Base-by-base conservation (phyloP, 2,797 vertebrate species). In the Rhadinocentrus ornatus region DNA sequence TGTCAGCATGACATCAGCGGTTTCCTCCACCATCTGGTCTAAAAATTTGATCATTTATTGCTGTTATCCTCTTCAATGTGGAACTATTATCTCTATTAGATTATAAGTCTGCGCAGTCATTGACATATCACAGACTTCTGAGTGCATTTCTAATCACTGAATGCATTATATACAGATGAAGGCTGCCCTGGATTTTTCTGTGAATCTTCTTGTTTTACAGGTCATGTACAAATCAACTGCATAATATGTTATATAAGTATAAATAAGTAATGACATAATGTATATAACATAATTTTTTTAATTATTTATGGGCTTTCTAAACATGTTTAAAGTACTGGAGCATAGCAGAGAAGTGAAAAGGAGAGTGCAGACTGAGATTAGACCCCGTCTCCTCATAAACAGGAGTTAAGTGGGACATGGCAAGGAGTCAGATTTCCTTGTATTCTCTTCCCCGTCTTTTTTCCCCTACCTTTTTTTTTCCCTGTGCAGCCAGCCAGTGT, bases 391-490 rank as follows among this genome's bases (percentile, higher is more conserved):
- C 73, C 88, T 88, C 82, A 88, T 86, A 91, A 91, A 93, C 89
- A 91, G 89, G 77, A 89, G 85, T 86, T 85, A 88, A 92, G 85
- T 91, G 90, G 88, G 89, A 86, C 87, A 90, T 81, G 73, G 84
- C 69, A 89, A 78, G 92, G 93, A 94, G 88, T 95, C 93, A 91
- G 89, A 89, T 95, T 94, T 94, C 93, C 92, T 90, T 85, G 86
- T 93, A 88, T 92, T 93, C 91, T 93, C 86, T 86, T 85, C 86
- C 81, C 88, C 67, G 75, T 92, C 86, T 86, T 80, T 90, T 90
- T 91, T 91, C 86, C 90, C 91, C 88, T 86, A 87, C 90, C 88
- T 83, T 56, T 89, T 89, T 91, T 92, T 90, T 90, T 9, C 18
- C 88, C 91, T 90, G 76, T 83, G 72, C 82, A 79, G 83, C 86